A percentile compares a stretch with the other conserved stretches of the same genome.
These are phyloP conservation scores for Drosophila santomea DNA, from an alignment of 1,140 invertebrate species.

Conservation along the genomic window DNA sequence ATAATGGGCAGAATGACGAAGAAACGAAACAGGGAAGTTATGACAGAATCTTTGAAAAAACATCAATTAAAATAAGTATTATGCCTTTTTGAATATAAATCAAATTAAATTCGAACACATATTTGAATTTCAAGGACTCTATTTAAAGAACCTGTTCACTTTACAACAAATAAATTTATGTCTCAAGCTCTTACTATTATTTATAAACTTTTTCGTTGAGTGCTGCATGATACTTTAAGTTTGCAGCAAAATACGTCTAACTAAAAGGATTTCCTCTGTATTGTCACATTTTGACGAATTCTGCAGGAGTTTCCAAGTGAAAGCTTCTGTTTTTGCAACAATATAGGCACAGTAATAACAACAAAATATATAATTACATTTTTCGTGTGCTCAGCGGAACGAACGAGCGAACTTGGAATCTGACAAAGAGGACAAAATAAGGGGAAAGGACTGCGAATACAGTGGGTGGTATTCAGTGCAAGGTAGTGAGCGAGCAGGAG, in stretches of 20 bases:
- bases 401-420: conserved; percentile 53
- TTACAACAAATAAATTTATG: too few species aligned
- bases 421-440: conserved; percentile 27
- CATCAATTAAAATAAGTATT: background rate
- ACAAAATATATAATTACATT: conserved; percentile 65
- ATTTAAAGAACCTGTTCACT: too few species aligned
- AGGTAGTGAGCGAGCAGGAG: conserved; percentile 20
- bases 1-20: conserved; percentile 38
- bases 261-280: background rate
- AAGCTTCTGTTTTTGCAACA: conserved; percentile 26
- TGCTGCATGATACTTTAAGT: background rate
- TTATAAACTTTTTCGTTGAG: background rate
- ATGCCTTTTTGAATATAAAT: too few species aligned
- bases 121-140: too few species aligned
- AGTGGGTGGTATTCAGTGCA: background rate
- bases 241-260: background rate
- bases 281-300: conserved; percentile 10
- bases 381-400: conserved; percentile 65
- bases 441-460: conserved; percentile 1
- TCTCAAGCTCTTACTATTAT: background rate
- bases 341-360: conserved; percentile 16
- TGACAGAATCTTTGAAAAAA: background rate
- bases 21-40: background rate
- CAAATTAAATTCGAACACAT: too few species aligned
- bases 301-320: conserved; percentile 33